Percentiles rank a stretch among this genome's conserved stretches.
These are phyloP conservation scores for Pyrocephalus nanus DNA, from an alignment of 2,797 vertebrate species.

Conservation along the genomic window DNA sequence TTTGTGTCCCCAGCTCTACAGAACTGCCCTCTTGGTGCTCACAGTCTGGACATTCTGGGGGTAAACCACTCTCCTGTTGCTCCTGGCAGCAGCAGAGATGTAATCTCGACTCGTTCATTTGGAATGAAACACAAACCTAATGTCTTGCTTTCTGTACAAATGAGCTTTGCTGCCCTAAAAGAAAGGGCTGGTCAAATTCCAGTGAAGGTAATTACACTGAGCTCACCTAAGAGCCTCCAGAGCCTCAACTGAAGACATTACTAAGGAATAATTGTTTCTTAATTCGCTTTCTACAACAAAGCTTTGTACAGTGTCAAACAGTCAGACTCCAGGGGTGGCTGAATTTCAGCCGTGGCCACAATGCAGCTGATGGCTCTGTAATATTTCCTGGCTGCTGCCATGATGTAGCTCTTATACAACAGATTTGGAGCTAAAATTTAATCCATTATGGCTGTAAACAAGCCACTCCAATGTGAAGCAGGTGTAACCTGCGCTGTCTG, in stretches of 20 bases:
- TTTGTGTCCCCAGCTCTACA: neutral
- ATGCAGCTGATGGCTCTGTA: neutral
- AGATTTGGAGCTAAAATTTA: slow-evolving; percentile 56
- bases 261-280: neutral
- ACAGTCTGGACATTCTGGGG: neutral
- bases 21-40: neutral
- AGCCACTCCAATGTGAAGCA: slow-evolving; percentile 40
- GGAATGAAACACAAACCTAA: neutral
- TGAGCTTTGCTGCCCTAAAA: neutral
- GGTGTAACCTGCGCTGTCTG: slow-evolving; percentile 45
- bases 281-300: neutral
- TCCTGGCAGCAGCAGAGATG: neutral
- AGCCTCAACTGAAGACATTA: neutral
- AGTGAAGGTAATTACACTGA: neutral
- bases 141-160: neutral
- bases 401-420: neutral
- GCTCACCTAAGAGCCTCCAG: neutral
- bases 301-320: neutral
- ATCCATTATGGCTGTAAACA: slow-evolving; percentile 52
- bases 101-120: neutral
- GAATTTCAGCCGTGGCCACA: neutral
- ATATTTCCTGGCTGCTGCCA: slow-evolving; percentile 21
- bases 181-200: neutral
- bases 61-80: neutral
- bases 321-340: neutral